Conservation (phyloP, 2,113 vertebrate genomes). For the Axis porcinus region DNA sequence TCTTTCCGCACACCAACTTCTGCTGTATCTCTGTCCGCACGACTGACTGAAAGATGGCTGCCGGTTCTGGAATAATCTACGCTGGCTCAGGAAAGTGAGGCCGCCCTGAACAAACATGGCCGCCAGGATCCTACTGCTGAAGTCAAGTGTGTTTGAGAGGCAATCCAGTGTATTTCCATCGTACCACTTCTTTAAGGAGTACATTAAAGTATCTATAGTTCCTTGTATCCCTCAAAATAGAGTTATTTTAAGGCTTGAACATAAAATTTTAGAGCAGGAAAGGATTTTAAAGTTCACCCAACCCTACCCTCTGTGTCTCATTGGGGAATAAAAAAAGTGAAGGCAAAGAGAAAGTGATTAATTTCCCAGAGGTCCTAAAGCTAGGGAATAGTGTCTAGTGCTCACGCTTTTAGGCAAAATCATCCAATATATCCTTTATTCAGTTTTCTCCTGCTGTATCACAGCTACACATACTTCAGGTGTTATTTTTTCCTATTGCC, state of each 20-base stretch:
- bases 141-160: not conserved
- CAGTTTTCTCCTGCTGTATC: not conserved
- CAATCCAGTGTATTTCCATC: not conserved
- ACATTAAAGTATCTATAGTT: not conserved
- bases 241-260: not conserved
- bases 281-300: not conserved
- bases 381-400: not conserved
- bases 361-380: not conserved
- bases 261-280: not conserved
- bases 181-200: not conserved
- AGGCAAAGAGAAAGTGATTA: not conserved
- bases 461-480: not conserved
- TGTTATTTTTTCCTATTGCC: not conserved
- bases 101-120: not conserved
- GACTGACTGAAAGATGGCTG: not conserved
- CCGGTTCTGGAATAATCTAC: not conserved
- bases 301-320: not conserved
- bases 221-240: not conserved
- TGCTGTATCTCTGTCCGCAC: not conserved
- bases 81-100: not conserved
- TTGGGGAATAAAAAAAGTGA: not conserved
- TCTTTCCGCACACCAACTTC: not conserved
- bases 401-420: not conserved
- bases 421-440: not conserved
- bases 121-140: not conserved